Evolutionary conservation across 2,113 vertebrate species (phyloP).

Genomic region (Orycteropus afer): DNA sequence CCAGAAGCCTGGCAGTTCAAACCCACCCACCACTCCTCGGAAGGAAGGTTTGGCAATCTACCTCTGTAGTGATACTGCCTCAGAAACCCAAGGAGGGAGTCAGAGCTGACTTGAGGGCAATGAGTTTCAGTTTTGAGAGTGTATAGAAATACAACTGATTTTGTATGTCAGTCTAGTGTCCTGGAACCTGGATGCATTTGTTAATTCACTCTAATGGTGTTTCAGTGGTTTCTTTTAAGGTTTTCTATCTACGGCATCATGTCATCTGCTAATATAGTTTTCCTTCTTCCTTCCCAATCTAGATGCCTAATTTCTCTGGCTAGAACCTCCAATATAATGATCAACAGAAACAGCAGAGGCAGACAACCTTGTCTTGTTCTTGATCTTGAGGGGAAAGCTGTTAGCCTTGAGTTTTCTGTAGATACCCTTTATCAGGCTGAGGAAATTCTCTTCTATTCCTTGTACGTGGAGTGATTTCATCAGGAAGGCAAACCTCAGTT

Average conservation of each 20-base stretch:
- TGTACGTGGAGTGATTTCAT: background rate
- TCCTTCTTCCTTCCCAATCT: background rate
- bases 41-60: no score
- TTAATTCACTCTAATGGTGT: background rate
- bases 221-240: background rate
- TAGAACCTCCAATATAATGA: accelerated
- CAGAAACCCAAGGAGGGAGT: no score
- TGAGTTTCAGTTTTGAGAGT: no score
- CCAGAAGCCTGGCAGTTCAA: no score
- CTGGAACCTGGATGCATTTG: background rate
- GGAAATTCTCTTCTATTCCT: background rate
- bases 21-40: no score
- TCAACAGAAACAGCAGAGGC: no score
- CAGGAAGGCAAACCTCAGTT: background rate
- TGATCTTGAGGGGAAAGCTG: no score
- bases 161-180: no score
- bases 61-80: no score
- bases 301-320: background rate
- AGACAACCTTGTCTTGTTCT: background rate
- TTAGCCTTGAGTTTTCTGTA: background rate
- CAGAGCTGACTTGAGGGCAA: no score
- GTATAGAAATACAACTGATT: no score
- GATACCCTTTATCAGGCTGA: background rate
- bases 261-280: background rate
- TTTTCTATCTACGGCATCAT: background rate